Base-by-base conservation (phyloP, 2,888 invertebrate genomes). In the Eupithecia tripunctaria region DNA sequence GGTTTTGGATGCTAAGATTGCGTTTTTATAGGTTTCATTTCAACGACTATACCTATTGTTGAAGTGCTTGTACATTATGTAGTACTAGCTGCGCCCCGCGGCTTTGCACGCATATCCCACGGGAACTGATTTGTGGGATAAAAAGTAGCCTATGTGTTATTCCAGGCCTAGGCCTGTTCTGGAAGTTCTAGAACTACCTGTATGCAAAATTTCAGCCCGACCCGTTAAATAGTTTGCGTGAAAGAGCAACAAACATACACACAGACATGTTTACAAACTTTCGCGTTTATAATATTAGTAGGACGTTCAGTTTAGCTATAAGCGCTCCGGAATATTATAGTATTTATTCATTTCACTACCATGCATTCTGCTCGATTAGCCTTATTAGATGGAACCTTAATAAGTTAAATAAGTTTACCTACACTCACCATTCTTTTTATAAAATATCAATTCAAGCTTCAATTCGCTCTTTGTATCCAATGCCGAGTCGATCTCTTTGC, bases 371-470 rank as follows among this genome's bases (percentile, higher is more conserved):
- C 32, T 6, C 32, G 4, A 32, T 32, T 32, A 10, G 43, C 5
- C 3, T 10, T 2, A 47, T 47, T 21, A 10, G 21, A 51, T 21
- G 21, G 18, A 8, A 43, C 43, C 41, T 18, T 41, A 15, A 2
- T 6, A 14, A 15, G n/a, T n/a, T 18, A 6, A 6, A 15, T 15
- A 18, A 6, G 5, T 25, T 10, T 0, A n/a, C n/a, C n/a, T n/a
- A 51, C 14, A 56, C 96, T 96, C 89, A 98, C 99, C 98, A 95
- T 96, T 97, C 93, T 98, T 99, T 92, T 98, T 98, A 94, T 99
- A 99, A 93, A 99, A 98, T 85, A 98, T 97, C 78, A 99, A 97
- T 94, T 99, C 99, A 81, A 98, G 95, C 92, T 99, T 99, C 79
- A 99, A 96, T 92, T 99, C 99, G 83, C 96, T 96, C 91, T 99